These are phyloP conservation scores for Sogatella furcifera DNA, from an alignment of 1,140 invertebrate genomes.

Conservation along the genomic window DNA sequence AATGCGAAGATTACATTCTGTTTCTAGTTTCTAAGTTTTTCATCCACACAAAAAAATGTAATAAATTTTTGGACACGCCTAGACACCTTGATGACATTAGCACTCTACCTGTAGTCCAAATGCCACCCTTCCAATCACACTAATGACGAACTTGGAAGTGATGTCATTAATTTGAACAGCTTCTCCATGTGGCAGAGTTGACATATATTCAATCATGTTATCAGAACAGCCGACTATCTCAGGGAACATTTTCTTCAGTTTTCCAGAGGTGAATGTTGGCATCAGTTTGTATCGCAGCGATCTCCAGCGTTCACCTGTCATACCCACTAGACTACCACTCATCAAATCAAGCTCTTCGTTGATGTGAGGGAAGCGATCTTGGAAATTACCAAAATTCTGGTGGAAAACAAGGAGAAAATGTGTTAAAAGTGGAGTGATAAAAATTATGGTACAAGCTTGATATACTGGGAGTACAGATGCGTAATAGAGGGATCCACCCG, in stretches of 20 bases:
- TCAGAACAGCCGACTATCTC: not conserved
- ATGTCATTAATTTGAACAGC: not conserved
- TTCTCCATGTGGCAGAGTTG: not conserved
- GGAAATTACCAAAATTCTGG: conserved; percentile 1
- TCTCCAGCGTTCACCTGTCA: conserved; percentile 38
- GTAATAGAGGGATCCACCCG: too few species aligned
- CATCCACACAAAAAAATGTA: too few species aligned
- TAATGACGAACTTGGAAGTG: not conserved
- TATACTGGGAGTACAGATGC: too few species aligned
- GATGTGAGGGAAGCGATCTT: not conserved
- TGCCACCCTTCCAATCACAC: not conserved
- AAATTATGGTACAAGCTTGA: too few species aligned
- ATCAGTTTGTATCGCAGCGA: conserved; percentile 38
- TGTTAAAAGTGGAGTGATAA: too few species aligned
- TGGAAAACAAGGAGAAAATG: not conserved
- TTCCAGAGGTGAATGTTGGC: not conserved
- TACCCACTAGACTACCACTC: conserved; percentile 37
- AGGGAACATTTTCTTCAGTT: not conserved
- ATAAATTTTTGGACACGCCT: too few species aligned
- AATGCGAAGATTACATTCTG: too few species aligned
- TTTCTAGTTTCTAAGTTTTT: too few species aligned
- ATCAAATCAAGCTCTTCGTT: not conserved
- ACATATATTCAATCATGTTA: not conserved
- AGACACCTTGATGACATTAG: too few species aligned
- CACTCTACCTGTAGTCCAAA: not conserved